Percentiles rank a stretch among this genome's conserved stretches.
These are phyloP conservation scores for Cynopterus sphinx DNA, from an alignment of 2,797 vertebrate species.

Conservation along the genomic window DNA sequence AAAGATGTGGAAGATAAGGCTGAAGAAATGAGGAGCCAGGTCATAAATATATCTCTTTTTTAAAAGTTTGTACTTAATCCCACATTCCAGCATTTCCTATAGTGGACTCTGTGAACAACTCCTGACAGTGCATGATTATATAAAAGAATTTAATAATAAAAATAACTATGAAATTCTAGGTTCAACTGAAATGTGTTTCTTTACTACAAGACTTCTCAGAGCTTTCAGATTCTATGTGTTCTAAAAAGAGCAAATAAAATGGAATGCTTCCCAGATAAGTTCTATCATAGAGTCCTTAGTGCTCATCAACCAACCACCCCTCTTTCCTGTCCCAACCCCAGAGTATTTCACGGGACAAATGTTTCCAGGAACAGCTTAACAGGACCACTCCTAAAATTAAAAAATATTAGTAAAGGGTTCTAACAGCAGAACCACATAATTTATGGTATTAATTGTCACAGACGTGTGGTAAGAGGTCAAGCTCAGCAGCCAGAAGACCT, in stretches of 20 bases:
- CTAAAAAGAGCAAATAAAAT: neutral
- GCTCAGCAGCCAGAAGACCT: neutral
- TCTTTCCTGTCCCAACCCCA: neutral
- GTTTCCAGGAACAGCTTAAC: neutral
- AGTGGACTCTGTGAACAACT: neutral
- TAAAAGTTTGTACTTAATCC: neutral
- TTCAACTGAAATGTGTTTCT: neutral
- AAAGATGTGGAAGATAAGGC: neutral
- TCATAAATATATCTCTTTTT: neutral
- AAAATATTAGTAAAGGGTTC: neutral
- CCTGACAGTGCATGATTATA: neutral
- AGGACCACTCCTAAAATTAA: neutral
- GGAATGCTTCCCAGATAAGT: neutral
- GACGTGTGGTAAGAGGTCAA: neutral
- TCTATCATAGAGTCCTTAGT: rapidly evolving
- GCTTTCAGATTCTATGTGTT: neutral
- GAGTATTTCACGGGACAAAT: neutral
- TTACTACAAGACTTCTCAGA: neutral
- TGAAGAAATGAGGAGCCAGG: neutral
- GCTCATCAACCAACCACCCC: too few relatives aligned
- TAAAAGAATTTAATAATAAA: neutral
- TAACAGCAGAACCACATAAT: neutral
- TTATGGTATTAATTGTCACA: neutral
- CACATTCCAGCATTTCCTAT: neutral
- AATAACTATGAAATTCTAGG: neutral